Evolutionary conservation across 2,797 vertebrate species (phyloP).

Genomic region (Lophius americanus): DNA sequence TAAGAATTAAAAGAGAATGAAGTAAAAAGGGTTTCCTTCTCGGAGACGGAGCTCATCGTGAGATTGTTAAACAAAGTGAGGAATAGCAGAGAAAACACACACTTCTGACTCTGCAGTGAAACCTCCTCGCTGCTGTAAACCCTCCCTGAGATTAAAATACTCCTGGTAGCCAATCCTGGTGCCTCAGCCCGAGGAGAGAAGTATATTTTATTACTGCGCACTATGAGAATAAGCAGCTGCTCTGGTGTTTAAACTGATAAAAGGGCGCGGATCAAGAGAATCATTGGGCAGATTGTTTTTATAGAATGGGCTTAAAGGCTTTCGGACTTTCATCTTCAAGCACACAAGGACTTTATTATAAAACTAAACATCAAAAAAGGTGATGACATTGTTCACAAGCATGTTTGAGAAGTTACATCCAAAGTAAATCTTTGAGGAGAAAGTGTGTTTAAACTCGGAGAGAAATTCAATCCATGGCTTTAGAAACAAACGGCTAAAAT

Average conservation of each 20-base stretch:
- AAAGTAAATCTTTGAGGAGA: constrained; percentile 35
- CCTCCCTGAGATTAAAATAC: constrained; percentile 37
- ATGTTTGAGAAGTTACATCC: constrained; percentile 32
- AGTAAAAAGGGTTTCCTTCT: constrained; percentile 7
- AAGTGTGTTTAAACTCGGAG: not conserved
- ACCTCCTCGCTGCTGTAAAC: constrained; percentile 25
- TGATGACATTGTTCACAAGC: constrained; percentile 10
- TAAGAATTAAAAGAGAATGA: not conserved
- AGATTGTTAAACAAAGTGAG: constrained; percentile 21
- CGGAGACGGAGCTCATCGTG: constrained; percentile 1
- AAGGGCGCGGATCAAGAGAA: constrained; percentile 41
- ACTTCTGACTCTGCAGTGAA: constrained; percentile 15
- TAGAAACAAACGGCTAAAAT: constrained; percentile 2
- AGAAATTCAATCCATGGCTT: constrained; percentile 19
- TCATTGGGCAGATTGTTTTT: constrained; percentile 29
- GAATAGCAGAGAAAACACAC: not conserved
- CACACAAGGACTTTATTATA: constrained; percentile 15
- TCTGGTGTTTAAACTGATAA: constrained; percentile 55
- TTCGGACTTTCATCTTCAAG: constrained; percentile 14
- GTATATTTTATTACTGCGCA: constrained; percentile 46
- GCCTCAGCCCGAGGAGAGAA: constrained; percentile 17
- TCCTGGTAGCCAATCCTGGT: constrained; percentile 28
- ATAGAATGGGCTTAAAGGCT: constrained; percentile 7
- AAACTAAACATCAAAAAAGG: constrained; percentile 26
- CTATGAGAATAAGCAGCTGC: constrained; percentile 20